Evolutionary conservation across 2,113 vertebrate genomes (phyloP).

Genomic region (Cygnus buccinator): DNA sequence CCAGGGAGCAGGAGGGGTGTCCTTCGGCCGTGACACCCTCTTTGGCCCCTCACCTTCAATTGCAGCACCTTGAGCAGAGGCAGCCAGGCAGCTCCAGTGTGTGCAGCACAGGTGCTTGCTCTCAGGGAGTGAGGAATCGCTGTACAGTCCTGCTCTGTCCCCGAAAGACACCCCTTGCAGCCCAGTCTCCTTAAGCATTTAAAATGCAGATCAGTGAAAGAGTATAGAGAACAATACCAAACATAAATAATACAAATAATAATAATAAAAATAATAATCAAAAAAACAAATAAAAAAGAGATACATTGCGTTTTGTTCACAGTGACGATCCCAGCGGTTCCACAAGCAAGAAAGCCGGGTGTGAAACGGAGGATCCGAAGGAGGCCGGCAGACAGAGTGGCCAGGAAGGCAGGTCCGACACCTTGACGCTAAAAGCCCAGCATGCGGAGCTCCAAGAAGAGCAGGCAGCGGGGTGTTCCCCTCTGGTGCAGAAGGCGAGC

Average conservation of each 20-base stretch:
- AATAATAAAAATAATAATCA: background rate
- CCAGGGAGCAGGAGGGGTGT: background rate
- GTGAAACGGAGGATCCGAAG: conserved; percentile 81
- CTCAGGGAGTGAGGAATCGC: background rate
- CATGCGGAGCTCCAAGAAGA: conserved; percentile 73
- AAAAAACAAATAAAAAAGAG: conserved; percentile 70
- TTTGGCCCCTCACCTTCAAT: background rate
- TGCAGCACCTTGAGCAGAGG: background rate
- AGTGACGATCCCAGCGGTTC: conserved; percentile 82
- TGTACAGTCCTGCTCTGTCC: background rate
- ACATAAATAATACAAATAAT: background rate
- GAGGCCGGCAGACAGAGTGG: conserved; percentile 80
- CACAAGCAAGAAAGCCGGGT: conserved; percentile 75
- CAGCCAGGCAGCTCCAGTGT: background rate
- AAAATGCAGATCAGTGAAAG: conserved; percentile 11
- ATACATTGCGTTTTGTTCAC: conserved; percentile 82
- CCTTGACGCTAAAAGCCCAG: conserved; percentile 80
- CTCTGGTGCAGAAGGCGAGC: conserved; percentile 85
- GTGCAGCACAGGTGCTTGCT: background rate
- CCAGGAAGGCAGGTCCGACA: conserved; percentile 78
- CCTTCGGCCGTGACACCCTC: background rate
- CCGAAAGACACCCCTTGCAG: background rate
- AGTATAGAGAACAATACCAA: background rate
- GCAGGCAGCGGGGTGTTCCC: conserved; percentile 83
- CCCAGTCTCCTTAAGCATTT: background rate